Percentiles rank a stretch among this genome's conserved stretches.
phyloP scores from a whole-genome alignment of 1,140 invertebrate genomes.

The Drosophila bocqueti region DNA sequence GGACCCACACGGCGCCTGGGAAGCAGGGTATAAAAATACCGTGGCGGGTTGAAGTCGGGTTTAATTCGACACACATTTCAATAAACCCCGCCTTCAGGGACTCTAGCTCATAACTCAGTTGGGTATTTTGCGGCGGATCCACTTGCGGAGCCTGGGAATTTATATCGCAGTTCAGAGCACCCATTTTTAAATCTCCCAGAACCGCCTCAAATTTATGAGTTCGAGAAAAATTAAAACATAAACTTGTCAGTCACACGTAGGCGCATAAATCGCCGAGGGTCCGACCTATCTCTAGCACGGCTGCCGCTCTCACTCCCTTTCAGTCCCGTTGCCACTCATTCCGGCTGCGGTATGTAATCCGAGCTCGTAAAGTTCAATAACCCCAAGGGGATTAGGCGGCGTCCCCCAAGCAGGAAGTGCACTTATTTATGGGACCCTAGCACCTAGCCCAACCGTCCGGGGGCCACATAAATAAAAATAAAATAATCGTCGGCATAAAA shows the following conservation, averaged over 20 bases:
- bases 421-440: slow-evolving; percentile 62
- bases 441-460: slow-evolving; percentile 33
- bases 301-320: not conserved
- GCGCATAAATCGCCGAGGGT: slow-evolving; percentile 61
- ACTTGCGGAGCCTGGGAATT: slow-evolving; percentile 42
- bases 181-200: slow-evolving; percentile 60
- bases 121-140: not conserved
- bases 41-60: not conserved
- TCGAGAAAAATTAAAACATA: slow-evolving; percentile 66
- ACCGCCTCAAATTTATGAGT: slow-evolving; percentile 57
- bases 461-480: slow-evolving; percentile 60
- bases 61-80: slow-evolving; percentile 60
- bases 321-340: slow-evolving; percentile 22
- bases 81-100: slow-evolving; percentile 21
- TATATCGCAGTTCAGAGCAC: slow-evolving; percentile 57
- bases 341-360: slow-evolving; percentile 53
- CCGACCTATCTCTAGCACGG: not conserved
- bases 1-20: slow-evolving; percentile 13
- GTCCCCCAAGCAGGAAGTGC: slow-evolving; percentile 57
- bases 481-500: slow-evolving; percentile 53
- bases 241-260: slow-evolving; percentile 81
- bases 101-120: slow-evolving; percentile 25
- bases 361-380: slow-evolving; percentile 78
- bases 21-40: slow-evolving; percentile 59
- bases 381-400: slow-evolving; percentile 37